Evolutionary conservation across 2,888 invertebrate genomes (phyloP).

Genomic region (Andrena chrysosceles): DNA sequence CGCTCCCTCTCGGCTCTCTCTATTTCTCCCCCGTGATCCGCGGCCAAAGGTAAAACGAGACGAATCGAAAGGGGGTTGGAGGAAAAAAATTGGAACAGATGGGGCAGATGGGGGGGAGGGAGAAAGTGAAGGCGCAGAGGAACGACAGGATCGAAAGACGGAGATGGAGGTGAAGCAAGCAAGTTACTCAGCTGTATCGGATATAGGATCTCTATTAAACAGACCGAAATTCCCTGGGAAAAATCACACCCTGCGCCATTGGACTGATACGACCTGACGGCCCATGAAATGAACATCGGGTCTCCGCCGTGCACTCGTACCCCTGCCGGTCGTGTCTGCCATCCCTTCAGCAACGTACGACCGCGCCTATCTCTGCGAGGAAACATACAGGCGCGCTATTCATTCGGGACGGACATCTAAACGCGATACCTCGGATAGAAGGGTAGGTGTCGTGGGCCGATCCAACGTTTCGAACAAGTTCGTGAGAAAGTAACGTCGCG

Average conservation of each 20-base stretch:
- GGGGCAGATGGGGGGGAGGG: neutral
- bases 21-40: neutral
- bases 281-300: conserved; percentile 83
- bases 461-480: conserved; percentile 39
- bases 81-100: conserved; percentile 10
- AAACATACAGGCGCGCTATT: conserved; percentile 54
- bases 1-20: neutral
- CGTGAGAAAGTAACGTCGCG: conserved; percentile 29
- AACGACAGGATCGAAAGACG: conserved; percentile 39
- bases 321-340: conserved; percentile 44
- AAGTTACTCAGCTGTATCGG: conserved; percentile 62
- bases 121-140: conserved; percentile 13
- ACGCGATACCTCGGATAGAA: conserved; percentile 53
- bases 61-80: neutral
- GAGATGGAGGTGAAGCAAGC: conserved; percentile 49
- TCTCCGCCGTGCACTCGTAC: conserved; percentile 67
- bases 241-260: conserved; percentile 80
- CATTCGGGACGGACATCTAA: conserved; percentile 44
- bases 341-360: conserved; percentile 57
- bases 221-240: conserved; percentile 80
- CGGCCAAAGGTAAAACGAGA: neutral
- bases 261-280: conserved; percentile 82
- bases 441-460: conserved; percentile 34
- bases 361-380: conserved; percentile 47
- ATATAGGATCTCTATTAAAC: conserved; percentile 80